Evolutionary conservation across 2,113 vertebrate genomes (phyloP), one percentile per base, ranked within the genome.

Genomic region (Bujurquina vittata): DNA sequence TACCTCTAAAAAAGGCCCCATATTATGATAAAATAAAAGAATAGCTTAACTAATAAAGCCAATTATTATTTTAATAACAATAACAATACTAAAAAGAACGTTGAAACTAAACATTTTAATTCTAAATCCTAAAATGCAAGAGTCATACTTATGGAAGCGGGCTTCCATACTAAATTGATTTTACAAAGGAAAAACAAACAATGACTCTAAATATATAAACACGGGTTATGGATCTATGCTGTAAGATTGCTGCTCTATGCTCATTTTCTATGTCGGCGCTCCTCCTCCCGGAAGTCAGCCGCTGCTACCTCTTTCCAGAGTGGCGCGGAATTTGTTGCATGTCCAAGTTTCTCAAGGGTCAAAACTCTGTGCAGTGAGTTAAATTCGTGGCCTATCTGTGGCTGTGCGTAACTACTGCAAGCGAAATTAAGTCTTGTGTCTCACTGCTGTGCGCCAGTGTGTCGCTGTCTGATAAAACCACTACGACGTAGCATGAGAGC

Each of bases 301-400:
- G 10, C 40, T 7, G 84, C 40, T 7, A 22, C 87, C 65, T 83
- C 57, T 60, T 57, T 18, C 74, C 37, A 37, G 43, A 60, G 31
- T 75, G 86, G 89, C 90, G 92, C 86, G 87, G 90, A 91, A 93
- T 80, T 46, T 58, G 10, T 61, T 76, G 60, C 8, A 22, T 6
- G 5, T 82, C 2, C 40, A 49, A 60, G n/a, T 33, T 29, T 22
- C 67, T 20, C 3, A 80, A 22, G n/a, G 2, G 3, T 5, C 59
- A 23, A n/a, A 74, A 10, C 18, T 26, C 6, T 2, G 1, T 6
- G 3, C 17, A 72, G 89, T 90, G 33, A 77, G 73, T 43, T 35
- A 0, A 35, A 22, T 60, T 26, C 11, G 9, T 1, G 6, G 2
- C 29, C 7, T 3, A 17, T 40, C 10, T 6, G 7, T 49, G 2